phyloP scores from a whole-genome alignment of 2,113 vertebrate genomes.

The Paralichthys olivaceus region DNA sequence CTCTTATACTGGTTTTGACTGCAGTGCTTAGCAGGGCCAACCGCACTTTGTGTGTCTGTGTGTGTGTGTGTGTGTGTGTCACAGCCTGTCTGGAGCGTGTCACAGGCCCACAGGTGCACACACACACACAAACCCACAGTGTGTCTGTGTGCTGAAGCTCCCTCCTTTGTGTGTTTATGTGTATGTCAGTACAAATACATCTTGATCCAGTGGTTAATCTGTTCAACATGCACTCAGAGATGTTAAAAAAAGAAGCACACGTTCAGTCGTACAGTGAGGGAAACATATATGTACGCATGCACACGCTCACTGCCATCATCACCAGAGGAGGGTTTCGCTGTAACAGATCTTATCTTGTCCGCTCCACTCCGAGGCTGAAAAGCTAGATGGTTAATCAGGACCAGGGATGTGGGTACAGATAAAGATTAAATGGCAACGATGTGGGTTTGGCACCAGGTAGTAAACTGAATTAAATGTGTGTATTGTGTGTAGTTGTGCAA shows the following conservation, averaged over 20 bases:
- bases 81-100: conserved; percentile 16
- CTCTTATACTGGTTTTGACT: conserved; percentile 65
- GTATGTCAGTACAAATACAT: conserved; percentile 39
- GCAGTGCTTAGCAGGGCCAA: conserved; percentile 56
- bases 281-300: not conserved
- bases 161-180: conserved; percentile 19
- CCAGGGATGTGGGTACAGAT: conserved; percentile 78
- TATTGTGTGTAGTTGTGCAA: conserved; percentile 5
- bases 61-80: conserved; percentile 14
- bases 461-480: conserved; percentile 44
- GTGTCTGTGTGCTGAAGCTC: conserved; percentile 28
- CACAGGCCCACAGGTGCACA: conserved; percentile 19
- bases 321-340: conserved; percentile 50
- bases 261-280: conserved; percentile 22
- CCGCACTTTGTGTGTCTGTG: conserved; percentile 31
- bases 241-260: conserved; percentile 9
- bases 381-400: conserved; percentile 77
- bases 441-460: conserved; percentile 69
- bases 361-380: conserved; percentile 56
- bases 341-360: conserved; percentile 75
- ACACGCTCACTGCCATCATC: conserved; percentile 44
- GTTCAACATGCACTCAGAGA: conserved; percentile 37
- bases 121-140: conserved; percentile 11
- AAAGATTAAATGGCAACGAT: conserved; percentile 72
- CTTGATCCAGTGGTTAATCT: conserved; percentile 36